Base-by-base conservation (phyloP, 2,888 invertebrate genomes). In the Heliconius erato region DNA sequence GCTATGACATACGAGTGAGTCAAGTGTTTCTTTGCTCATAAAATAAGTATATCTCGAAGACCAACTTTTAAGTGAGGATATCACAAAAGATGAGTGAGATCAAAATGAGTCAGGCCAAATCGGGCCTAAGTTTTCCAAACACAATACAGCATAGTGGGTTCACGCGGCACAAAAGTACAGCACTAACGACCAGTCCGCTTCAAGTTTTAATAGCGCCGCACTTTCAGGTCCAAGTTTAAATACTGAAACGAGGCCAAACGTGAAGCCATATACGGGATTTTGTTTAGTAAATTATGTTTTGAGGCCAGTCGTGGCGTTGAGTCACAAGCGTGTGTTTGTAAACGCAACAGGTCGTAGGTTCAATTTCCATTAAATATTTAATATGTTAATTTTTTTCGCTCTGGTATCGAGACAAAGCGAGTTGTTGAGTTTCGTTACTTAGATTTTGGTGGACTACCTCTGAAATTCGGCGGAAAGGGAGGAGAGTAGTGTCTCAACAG, bases 201-300 rank as follows among this genome's bases (percentile, higher is more conserved):
- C 88, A 93, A 94, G 91, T 94, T 93, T 93, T 93, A 93, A 94
- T 93, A 92, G 92, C 89, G 88, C 89, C 90, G 87, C 90, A 91
- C 91, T 93, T 94, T 93, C 92, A 92, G 91, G 89, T 91, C 87
- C 91, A 88, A 90, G 91, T 85, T 91, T 91, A 91, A 89, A 90
- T 89, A 87, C 87, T 85, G 88, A 86, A 92, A 92, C 87, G 90
- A 88, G 90, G 91, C 91, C 90, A 90, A 86, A 87, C 83, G 80
- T 81, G 85, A 67, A 86, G 85, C 84, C 84, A 85, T 86, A 85
- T 85, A 86, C 83, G 85, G 83, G 85, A 86, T 83, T 84, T 83
- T 74, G 79, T 81, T 79, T 79, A 82, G 74, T 81, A 79, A 79
- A 69, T 71, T 35, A 40, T 49, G 65, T 19, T 14, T 49, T 49